A percentile compares a stretch with the other conserved stretches of the same genome.
phyloP scores from a whole-genome alignment of 2,888 invertebrate species.

The Cinara cedri region DNA sequence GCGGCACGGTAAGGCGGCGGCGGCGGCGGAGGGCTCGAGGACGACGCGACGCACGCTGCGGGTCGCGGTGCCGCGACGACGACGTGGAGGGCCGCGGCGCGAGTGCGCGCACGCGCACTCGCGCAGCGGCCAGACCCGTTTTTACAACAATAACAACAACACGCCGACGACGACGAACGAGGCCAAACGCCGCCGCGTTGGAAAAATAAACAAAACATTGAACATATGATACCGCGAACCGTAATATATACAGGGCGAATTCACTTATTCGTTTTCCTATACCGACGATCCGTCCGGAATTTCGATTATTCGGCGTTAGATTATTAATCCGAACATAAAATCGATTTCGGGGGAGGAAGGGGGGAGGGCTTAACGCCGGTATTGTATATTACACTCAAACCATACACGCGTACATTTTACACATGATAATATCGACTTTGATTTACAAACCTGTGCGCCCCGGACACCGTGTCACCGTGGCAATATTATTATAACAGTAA shows the following conservation, averaged over 20 bases:
- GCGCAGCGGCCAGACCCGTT: neutral
- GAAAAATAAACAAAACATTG: slow-evolving; percentile 39
- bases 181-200: slow-evolving; percentile 32
- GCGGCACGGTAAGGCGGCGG: neutral
- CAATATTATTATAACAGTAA: no score
- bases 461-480: no score
- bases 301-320: no score
- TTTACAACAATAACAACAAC: slow-evolving; percentile 30
- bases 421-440: no score
- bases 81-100: neutral
- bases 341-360: no score
- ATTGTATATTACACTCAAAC: no score
- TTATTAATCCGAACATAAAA: no score
- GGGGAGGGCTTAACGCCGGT: no score
- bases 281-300: no score
- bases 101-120: slow-evolving; percentile 14
- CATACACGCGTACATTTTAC: no score
- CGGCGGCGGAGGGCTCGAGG: slow-evolving; percentile 2
- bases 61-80: neutral
- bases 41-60: neutral
- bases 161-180: slow-evolving; percentile 23
- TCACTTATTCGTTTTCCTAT: no score
- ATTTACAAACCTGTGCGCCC: no score
- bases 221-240: slow-evolving; percentile 34
- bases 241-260: neutral